Percentiles rank a stretch among this genome's conserved stretches.
Conservation (phyloP, 1,140 invertebrate species). For the Lordiphosa clarofinis region DNA sequence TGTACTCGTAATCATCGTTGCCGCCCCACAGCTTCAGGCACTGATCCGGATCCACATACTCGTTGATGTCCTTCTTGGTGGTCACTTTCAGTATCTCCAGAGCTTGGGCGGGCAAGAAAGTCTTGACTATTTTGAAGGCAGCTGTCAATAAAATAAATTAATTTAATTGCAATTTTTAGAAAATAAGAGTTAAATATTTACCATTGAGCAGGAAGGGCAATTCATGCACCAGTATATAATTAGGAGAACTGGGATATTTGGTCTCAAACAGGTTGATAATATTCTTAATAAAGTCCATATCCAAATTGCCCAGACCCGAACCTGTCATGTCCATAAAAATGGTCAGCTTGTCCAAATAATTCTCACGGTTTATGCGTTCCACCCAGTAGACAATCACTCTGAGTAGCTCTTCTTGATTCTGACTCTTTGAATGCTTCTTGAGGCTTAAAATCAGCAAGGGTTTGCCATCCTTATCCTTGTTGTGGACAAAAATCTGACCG, state of each 20-base stretch:
- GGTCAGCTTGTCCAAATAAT: constrained; percentile 88
- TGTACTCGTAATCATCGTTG: constrained; percentile 83
- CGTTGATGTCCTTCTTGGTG: constrained; percentile 87
- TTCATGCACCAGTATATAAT: constrained; percentile 94
- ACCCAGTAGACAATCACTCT: constrained; percentile 92
- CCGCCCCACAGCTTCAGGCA: constrained; percentile 91
- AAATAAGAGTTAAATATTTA: constrained; percentile 72
- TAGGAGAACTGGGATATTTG: constrained; percentile 90
- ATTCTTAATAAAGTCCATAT: constrained; percentile 91
- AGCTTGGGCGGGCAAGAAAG: constrained; percentile 91
- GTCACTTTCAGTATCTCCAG: constrained; percentile 93
- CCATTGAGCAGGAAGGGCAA: constrained; percentile 97
- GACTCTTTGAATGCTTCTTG: constrained; percentile 87
- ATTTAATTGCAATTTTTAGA: background rate
- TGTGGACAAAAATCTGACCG: constrained; percentile 88
- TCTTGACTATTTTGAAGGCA: constrained; percentile 95
- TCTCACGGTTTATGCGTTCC: constrained; percentile 89
- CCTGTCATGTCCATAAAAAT: constrained; percentile 94
- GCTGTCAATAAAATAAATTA: constrained; percentile 82
- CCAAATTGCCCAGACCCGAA: constrained; percentile 92
- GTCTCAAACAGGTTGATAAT: constrained; percentile 91
- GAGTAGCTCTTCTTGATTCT: constrained; percentile 87
- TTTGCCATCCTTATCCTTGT: constrained; percentile 90
- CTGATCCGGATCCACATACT: constrained; percentile 88
- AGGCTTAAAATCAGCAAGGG: constrained; percentile 87